Evolutionary conservation across 1,140 invertebrate species (phyloP), one percentile per base, ranked within the genome.

Genomic region (Penaeus chinensis): DNA sequence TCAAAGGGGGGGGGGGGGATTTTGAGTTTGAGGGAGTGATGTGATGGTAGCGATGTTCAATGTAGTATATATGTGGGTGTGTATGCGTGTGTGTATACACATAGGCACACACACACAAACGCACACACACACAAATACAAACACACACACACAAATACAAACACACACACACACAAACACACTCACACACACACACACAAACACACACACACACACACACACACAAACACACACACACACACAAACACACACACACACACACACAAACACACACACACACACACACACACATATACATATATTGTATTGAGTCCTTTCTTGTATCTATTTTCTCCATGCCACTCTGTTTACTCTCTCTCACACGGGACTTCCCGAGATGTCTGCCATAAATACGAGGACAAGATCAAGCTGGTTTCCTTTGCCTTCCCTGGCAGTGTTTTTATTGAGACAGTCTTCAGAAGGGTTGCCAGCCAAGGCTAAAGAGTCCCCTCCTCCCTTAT

Each of bases 91-190:
- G 24, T 42, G 10, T 77, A 77, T 77, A 77, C 24, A 77, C 1
- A 77, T 77, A 77, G 7, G 47, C 47, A 77, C 24, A 77, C 24
- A 77, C 24, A 16, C 24, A 77, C 47, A 77, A 24, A 77, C 24
- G 47, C 24, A 77, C 24, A 77, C 24, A 42, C 24, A 77, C 1
- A 77, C 24, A 16, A 11, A 80, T 47, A 80, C 16, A 5, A 8
- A 80, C 27, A 80, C 27, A 80, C 27, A 80, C 60, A 61, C 60
- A 80, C 60, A 62, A 60, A 80, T 80, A 62, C 60, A 80, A 60
- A 80, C 60, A 61, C 20, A 61, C 18, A 61, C 60, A 61, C 60
- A 24, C 60, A 61, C 3, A 62, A 2, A 61, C 60, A 61, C 16
- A 61, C 60, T 22, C 60, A 80, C 60, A 80, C 60, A 47, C 18